phyloP scores from a whole-genome alignment of 2,113 vertebrate genomes.

The Oryzias woworae region DNA sequence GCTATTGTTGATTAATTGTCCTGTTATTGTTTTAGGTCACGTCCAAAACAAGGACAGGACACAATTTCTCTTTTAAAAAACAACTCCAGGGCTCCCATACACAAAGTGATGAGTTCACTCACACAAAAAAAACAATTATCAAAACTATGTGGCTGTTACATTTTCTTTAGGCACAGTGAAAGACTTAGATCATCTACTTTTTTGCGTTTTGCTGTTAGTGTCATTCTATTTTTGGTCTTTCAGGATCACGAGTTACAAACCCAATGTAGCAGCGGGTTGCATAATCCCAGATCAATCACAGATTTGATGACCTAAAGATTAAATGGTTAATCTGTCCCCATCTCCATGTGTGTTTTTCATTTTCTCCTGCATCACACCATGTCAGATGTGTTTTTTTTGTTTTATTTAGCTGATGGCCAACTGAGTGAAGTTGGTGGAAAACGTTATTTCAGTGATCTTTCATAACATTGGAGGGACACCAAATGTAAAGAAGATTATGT shows the following conservation, averaged over 20 bases:
- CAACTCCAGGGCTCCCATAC: too few relatives aligned
- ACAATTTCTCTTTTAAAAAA: too few relatives aligned
- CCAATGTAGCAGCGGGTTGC: conserved; percentile 32
- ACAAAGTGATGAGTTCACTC: too few relatives aligned
- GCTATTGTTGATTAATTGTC: too few relatives aligned
- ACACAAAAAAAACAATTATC: too few relatives aligned
- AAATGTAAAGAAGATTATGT: too few relatives aligned
- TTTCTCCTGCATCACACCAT: conserved; percentile 18
- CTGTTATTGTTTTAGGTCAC: too few relatives aligned
- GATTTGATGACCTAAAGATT: conserved; percentile 68
- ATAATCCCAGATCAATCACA: conserved; percentile 71
- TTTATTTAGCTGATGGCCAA: neutral
- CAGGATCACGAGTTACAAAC: conserved; percentile 22
- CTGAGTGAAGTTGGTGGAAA: neutral
- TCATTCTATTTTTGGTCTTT: conserved; percentile 14
- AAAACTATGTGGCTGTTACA: too few relatives aligned
- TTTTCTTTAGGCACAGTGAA: neutral
- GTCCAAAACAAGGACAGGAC: too few relatives aligned
- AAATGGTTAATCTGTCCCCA: conserved; percentile 62
- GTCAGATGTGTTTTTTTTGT: conserved; percentile 5
- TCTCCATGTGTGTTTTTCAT: conserved; percentile 39
- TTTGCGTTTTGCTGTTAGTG: neutral
- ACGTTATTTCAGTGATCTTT: neutral
- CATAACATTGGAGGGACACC: neutral
- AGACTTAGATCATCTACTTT: neutral